These are phyloP conservation scores for Tamias sibiricus DNA, from an alignment of 2,113 vertebrate species.

Conservation along the genomic window DNA sequence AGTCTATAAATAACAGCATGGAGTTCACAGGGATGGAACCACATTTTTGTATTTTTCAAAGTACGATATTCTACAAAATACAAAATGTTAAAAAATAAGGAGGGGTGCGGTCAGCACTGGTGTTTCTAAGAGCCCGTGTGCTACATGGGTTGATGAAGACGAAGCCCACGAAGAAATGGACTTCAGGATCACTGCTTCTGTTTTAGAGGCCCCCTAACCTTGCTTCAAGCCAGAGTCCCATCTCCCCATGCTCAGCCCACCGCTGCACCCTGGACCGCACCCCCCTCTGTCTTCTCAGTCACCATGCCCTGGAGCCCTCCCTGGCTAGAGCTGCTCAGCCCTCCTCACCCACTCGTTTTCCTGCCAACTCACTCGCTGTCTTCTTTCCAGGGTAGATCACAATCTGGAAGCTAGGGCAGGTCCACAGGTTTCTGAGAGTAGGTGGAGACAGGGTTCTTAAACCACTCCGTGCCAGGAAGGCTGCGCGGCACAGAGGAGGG, in stretches of 20 bases:
- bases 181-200: fast-evolving
- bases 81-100: not conserved
- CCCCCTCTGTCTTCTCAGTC: not conserved
- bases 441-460: not conserved
- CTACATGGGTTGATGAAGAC: fast-evolving
- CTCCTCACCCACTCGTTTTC: not conserved
- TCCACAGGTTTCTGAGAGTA: fast-evolving
- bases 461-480: fast-evolving
- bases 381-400: not conserved
- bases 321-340: not conserved
- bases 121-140: too few species aligned
- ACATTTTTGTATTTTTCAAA: conserved; percentile 48
- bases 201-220: not conserved
- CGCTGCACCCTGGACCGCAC: too few species aligned
- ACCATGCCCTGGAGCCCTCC: not conserved
- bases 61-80: not conserved
- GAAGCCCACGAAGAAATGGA: not conserved
- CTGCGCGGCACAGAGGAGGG: not conserved
- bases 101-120: fast-evolving
- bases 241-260: not conserved
- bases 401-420: fast-evolving
- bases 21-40: conserved; percentile 41
- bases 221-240: not conserved
- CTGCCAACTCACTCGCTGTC: fast-evolving
- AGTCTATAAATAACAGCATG: conserved; percentile 77